phyloP scores from a whole-genome alignment of 2,888 invertebrate species.

The Oscheius sp. region DNA sequence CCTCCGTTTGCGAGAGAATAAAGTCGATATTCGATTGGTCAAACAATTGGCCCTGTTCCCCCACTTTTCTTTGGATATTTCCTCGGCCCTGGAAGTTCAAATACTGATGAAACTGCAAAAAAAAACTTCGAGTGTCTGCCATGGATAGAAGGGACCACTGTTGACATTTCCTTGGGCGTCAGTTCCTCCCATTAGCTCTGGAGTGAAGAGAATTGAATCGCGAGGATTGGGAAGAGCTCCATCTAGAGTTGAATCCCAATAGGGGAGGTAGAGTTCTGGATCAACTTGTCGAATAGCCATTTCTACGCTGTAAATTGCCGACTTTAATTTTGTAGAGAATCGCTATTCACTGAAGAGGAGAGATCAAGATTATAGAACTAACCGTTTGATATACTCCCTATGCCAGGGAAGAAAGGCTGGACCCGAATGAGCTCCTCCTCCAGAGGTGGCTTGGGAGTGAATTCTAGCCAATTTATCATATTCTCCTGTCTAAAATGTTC shows the following conservation, averaged over 20 bases:
- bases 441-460: conserved; percentile 55
- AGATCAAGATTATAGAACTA: too few relatives aligned
- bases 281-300: conserved; percentile 58
- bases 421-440: conserved; percentile 65
- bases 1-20: conserved; percentile 52
- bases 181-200: conserved; percentile 42
- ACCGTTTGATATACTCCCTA: conserved; percentile 62
- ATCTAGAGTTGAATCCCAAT: conserved; percentile 57
- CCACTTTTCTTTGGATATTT: conserved; percentile 49
- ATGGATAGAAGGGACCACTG: conserved; percentile 56
- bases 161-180: conserved; percentile 45
- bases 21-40: conserved; percentile 52
- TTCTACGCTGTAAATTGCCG: too few relatives aligned
- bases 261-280: conserved; percentile 52
- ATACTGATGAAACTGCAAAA: background rate
- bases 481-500: conserved; percentile 40
- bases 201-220: conserved; percentile 57
- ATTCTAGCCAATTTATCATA: conserved; percentile 54
- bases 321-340: too few relatives aligned
- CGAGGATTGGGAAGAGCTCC: conserved; percentile 47
- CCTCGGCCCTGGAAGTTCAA: conserved; percentile 36
- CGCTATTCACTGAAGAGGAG: conserved; percentile 33
- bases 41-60: conserved; percentile 53
- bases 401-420: conserved; percentile 68
- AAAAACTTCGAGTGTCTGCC: conserved; percentile 52